Base-by-base conservation (phyloP, 1,140 invertebrate species). In the Homalodisca vitripennis region DNA sequence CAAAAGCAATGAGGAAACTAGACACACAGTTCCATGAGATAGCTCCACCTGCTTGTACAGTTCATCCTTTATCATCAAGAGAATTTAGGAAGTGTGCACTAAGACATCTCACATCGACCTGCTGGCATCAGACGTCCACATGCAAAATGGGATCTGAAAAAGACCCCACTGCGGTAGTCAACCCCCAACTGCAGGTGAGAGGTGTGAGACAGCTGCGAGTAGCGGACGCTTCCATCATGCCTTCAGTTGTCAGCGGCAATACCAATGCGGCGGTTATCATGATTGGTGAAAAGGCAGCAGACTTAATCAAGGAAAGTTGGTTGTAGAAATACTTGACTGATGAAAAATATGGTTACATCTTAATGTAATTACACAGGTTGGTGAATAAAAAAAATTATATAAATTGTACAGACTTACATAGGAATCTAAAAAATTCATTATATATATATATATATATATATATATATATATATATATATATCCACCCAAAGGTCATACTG, bases 211-310 rank as follows among this genome's bases (percentile, higher is more conserved):
- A 90, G 20, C 79, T 95, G 2, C 82, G 94, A 51, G 92, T 96
- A 17, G 90, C 93, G 51, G 94, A 95, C 77, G 92, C 92, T 3
- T 93, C 91, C 65, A 90, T 95, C 68, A 95, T 95, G 92, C 94
- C 94, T 0, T 91, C 88, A 0, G 92, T 95, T 67, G 83, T 83
- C 6, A 85, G 84, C 71, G 92, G 92, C 1, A 93, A 94, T 74
- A 93, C 92, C 0, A 93, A 93, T 79, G 92, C 92, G 0, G 89
- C 93, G 1, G 85, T 87, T 10, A 92, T 94, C 48, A 94, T 94
- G 92, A 92, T 95, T 32, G 92, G 84, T 0, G 92, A 95, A 76
- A 93, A 92, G 79, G 92, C 89, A 1, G 84, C 91, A 0, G 92
- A 94, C 80, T 79, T 94, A 73, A 90, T 94, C 64, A 92, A 91